These are phyloP conservation scores for Sapayoa aenigma DNA, from an alignment of 2,113 vertebrate species.

Conservation along the genomic window DNA sequence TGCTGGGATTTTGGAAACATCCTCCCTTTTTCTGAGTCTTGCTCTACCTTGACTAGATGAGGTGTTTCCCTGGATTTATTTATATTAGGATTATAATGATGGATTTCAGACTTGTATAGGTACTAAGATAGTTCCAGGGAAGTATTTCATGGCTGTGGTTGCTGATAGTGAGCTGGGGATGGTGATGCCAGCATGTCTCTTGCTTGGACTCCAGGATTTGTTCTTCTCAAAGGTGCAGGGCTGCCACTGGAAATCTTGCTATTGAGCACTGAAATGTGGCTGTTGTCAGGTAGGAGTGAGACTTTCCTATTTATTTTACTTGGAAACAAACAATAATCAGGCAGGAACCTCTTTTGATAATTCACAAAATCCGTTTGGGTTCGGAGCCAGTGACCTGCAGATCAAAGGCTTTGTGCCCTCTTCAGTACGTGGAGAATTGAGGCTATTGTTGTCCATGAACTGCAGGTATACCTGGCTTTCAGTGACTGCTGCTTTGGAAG, in stretches of 20 bases:
- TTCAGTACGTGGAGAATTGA: not conserved
- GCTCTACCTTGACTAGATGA: not conserved
- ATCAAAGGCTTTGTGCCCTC: not conserved
- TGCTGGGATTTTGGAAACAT: not conserved
- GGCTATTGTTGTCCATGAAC: not conserved
- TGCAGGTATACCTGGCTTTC: not conserved
- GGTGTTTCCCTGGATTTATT: not conserved
- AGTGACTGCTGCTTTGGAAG: not conserved
- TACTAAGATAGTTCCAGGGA: not conserved
- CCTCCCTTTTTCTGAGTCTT: not conserved
- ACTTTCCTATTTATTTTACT: not conserved
- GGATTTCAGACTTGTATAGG: not conserved
- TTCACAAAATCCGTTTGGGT: not conserved
- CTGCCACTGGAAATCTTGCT: not conserved
- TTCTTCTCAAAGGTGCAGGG: not conserved
- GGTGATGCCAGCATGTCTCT: not conserved
- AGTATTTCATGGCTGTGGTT: not conserved
- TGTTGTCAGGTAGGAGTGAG: not conserved
- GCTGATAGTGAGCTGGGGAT: not conserved
- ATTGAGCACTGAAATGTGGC: not conserved
- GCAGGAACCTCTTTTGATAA: not conserved
- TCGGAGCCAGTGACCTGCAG: not conserved
- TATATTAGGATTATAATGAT: not conserved
- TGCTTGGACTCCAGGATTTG: not conserved
- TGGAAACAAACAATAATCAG: not conserved